Base-by-base conservation (phyloP, 2,888 invertebrate genomes). In the Carcina quercana region DNA sequence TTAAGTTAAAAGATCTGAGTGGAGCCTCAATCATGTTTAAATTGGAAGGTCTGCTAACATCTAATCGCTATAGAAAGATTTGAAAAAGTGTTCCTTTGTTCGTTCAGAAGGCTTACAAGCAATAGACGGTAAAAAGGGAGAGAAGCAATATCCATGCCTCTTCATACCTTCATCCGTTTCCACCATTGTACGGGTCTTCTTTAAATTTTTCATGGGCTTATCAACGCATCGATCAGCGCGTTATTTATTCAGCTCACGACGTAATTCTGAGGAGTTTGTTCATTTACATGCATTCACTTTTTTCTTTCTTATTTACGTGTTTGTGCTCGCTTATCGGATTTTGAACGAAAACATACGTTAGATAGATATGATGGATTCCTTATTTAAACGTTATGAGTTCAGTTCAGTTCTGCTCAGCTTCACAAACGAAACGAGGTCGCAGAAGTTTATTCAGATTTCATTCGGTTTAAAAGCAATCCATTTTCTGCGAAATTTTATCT, bases 181-280 rank as follows among this genome's bases (percentile, higher is more conserved):
- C 51, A 49, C 50, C 56, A 63, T 68, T 68, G 66, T 67, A 59
- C 45, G 53, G 43, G 67, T 60, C 56, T 51, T 68, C 59, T 71
- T 72, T 65, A 70, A 73, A 76, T 61, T 69, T 72, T 70, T 69
- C 65, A 70, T 65, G 59, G 62, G 54, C 68, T 75, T 76, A 76
- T 76, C 76, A 76, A 70, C 64, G 55, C 69, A 74, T 78, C 72
- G 72, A 79, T 73, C 74, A 70, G 54, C 11, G 43, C 57, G 55
- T 68, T 74, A 75, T 66, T 70, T 73, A 78, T 78, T 79, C 75
- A 69, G 59, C 58, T 69, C 78, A 75, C 73, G 74, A 49, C 57
- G 60, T 70, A 65, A 73, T 70, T 63, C 69, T 57, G 54, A 67
- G 63, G 71, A 75, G 61, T 71, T 70, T 66, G 55, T 72, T 74